Evolutionary conservation across 2,113 vertebrate genomes (phyloP), one percentile per base, ranked within the genome.

Genomic region (Maccullochella peelii): DNA sequence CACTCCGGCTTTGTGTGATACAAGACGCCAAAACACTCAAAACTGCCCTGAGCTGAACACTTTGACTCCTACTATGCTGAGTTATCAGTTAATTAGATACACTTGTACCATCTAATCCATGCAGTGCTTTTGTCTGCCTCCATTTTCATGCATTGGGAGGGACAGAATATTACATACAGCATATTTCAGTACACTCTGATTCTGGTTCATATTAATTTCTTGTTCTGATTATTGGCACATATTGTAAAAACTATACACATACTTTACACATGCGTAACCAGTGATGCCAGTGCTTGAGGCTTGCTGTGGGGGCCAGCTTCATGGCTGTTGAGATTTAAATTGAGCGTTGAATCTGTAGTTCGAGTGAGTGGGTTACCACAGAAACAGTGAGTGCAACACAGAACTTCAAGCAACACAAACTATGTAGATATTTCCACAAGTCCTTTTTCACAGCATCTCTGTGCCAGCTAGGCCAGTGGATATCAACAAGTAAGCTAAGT

Each of bases 401-500:
- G 21, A 58, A 20, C 30, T 30, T 0, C 61, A 78, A 69, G 10
- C 12, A 77, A 36, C 33, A 59, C 30, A 70, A 50, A 27, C 15
- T 1, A 71, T 69, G 6, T 27, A 23, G 38, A 42, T 27, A 50
- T 52, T 58, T 59, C 11, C 15, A 38, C 11, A 55, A 50, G 58
- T 54, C 14, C 4, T 36, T 73, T 52, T 74, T 8, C n/a, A n/a
- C n/a, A n/a, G 57, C 36, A 8, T 85, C 40, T 47, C 23, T 68
- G 10, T 33, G 23, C 54, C 72, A 80, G 75, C 2, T 21, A 47
- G 27, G 27, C 33, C 70, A 62, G 52, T 4, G 8, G 66, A 62
- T 66, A 73, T 63, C 83, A 77, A 40, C 62, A 25, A 36, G 30
- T 63, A 54, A 83, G 42, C 12, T 33, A 52, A 67, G 14, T 33